These are phyloP conservation scores for Phoxinus dragarum DNA, from an alignment of 2,797 vertebrate species.

Conservation along the genomic window DNA sequence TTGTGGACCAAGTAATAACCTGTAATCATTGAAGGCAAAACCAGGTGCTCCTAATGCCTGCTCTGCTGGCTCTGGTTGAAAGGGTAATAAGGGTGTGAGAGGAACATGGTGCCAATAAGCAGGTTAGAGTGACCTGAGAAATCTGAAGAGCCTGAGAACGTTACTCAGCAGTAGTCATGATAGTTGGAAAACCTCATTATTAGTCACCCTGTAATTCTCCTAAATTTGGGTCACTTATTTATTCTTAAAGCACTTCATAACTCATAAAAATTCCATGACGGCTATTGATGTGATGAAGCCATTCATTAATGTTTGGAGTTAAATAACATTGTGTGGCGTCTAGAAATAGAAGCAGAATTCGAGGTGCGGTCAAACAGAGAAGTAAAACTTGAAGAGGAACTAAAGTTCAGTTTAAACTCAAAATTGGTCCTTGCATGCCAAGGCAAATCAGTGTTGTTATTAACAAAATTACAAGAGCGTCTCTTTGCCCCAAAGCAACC, in stretches of 20 bases:
- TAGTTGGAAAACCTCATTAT: conserved; percentile 70
- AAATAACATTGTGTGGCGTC: conserved; percentile 16
- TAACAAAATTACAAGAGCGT: conserved; percentile 32
- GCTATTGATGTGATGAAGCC: conserved; percentile 59
- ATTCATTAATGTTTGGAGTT: conserved; percentile 29
- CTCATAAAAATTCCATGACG: conserved; percentile 70
- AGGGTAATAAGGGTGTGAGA: conserved; percentile 44
- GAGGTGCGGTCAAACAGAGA: conserved; percentile 21
- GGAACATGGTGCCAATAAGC: conserved; percentile 58
- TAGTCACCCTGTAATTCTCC: conserved; percentile 63
- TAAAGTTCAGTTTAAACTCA: background rate
- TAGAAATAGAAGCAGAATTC: conserved; percentile 23
- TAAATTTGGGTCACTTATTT: conserved; percentile 58
- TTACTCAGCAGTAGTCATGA: conserved; percentile 60
- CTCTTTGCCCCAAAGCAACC: conserved; percentile 21
- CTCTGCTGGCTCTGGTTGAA: conserved; percentile 19
- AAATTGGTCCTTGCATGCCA: conserved; percentile 19
- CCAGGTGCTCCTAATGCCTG: conserved; percentile 9
- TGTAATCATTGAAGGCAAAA: conserved; percentile 24
- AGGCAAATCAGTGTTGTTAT: conserved; percentile 10
- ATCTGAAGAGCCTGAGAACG: conserved; percentile 62
- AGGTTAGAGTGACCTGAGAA: conserved; percentile 72
- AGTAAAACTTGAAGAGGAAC: conserved; percentile 22
- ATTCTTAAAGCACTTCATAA: conserved; percentile 56
- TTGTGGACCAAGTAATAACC: conserved; percentile 24